Evolutionary conservation across 1,140 invertebrate species (phyloP).

Genomic region (Drosophila fuyamai): DNA sequence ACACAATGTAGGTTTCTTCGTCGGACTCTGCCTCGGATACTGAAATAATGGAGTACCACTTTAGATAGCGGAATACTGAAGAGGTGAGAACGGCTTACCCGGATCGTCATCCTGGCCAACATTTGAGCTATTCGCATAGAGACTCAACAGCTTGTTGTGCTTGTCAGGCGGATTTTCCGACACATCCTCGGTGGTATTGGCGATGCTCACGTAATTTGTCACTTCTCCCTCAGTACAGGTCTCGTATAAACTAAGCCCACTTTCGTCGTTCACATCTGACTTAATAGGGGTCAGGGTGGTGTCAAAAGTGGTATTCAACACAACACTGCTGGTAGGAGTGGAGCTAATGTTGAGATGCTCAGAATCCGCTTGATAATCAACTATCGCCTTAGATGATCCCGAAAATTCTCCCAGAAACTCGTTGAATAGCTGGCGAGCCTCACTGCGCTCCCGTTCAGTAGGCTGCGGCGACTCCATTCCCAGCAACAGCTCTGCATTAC

Average conservation of each 20-base stretch:
- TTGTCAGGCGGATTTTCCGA: constrained; percentile 32
- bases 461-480: constrained; percentile 67
- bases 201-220: constrained; percentile 54
- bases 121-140: constrained; percentile 38
- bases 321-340: constrained; percentile 44
- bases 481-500: constrained; percentile 86
- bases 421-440: constrained; percentile 62
- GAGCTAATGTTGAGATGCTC: constrained; percentile 39
- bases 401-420: constrained; percentile 68
- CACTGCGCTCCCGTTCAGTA: constrained; percentile 40
- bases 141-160: constrained; percentile 53
- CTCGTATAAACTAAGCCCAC: constrained; percentile 54
- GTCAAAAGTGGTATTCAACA: constrained; percentile 12
- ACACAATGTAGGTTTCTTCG: constrained; percentile 77
- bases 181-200: constrained; percentile 5
- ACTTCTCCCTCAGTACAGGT: constrained; percentile 49
- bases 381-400: neutral
- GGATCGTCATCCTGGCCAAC: constrained; percentile 45
- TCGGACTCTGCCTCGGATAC: constrained; percentile 80
- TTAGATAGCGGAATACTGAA: neutral
- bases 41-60: constrained; percentile 6
- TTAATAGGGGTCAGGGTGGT: constrained; percentile 52
- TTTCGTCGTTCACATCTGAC: neutral
- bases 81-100: constrained; percentile 20
- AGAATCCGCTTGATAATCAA: neutral